Conservation (phyloP, 2,113 vertebrate species). For the Chauna torquata region DNA sequence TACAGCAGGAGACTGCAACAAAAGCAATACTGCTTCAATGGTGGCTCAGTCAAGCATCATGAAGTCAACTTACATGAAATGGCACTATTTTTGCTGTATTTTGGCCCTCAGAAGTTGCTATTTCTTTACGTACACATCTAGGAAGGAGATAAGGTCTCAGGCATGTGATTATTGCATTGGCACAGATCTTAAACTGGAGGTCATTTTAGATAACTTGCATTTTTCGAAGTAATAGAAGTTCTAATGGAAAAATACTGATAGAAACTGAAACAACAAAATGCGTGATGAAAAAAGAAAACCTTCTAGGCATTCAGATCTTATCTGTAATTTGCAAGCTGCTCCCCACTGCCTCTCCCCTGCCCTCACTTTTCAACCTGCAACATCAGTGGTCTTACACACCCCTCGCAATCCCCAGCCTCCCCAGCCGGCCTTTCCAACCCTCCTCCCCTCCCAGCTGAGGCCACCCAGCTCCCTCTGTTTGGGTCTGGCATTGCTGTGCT, state of each 20-base stretch:
- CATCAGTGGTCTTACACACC: background rate
- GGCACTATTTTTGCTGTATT: background rate
- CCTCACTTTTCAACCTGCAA: background rate
- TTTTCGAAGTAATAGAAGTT: background rate
- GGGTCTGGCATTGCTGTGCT: background rate
- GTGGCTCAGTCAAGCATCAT: background rate
- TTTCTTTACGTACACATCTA: background rate
- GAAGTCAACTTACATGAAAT: background rate
- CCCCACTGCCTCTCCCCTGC: background rate
- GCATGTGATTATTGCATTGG: background rate
- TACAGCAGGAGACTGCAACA: background rate
- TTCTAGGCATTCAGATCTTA: background rate
- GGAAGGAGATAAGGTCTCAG: background rate
- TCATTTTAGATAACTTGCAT: background rate
- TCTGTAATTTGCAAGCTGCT: background rate
- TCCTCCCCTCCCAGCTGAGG: background rate
- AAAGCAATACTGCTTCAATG: background rate
- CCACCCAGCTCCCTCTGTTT: background rate
- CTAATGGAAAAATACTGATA: background rate
- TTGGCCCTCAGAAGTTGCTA: background rate
- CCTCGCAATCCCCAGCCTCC: rapidly evolving
- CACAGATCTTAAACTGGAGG: background rate
- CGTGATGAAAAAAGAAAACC: background rate
- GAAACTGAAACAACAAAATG: background rate
- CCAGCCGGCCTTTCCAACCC: background rate